Conservation (phyloP, 2,888 invertebrate genomes). For the Spialia ferax region DNA sequence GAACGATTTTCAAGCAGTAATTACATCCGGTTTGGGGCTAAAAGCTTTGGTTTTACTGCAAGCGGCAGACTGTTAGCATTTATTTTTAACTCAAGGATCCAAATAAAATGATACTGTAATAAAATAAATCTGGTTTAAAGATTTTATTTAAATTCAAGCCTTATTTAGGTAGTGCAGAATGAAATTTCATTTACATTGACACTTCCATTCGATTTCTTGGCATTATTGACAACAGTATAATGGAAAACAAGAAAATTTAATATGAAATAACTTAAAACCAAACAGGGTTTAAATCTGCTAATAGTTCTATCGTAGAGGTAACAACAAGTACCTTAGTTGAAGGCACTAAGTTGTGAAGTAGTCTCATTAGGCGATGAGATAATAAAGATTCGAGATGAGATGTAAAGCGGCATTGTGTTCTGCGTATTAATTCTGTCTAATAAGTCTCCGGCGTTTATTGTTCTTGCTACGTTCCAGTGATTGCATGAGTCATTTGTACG, state of each 20-base stretch:
- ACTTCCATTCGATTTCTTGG: too few relatives aligned
- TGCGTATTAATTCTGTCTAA: conserved; percentile 47
- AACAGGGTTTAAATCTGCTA: too few relatives aligned
- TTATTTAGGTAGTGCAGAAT: too few relatives aligned
- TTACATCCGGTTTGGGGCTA: conserved; percentile 49
- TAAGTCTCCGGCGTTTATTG: conserved; percentile 32
- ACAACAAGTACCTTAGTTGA: conserved; percentile 10
- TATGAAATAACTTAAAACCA: too few relatives aligned
- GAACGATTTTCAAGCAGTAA: conserved; percentile 49
- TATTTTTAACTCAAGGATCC: background rate
- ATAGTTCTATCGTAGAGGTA: background rate
- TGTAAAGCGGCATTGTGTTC: conserved; percentile 37
- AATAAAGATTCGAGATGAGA: conserved; percentile 45
- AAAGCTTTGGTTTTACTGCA: background rate
- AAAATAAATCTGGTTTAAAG: too few relatives aligned
- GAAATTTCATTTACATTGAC: too few relatives aligned
- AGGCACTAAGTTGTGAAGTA: conserved; percentile 46
- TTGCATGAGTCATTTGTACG: conserved; percentile 13
- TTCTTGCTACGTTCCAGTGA: conserved; percentile 14
- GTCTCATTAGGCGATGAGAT: conserved; percentile 49
- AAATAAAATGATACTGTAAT: background rate
- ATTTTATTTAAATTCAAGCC: too few relatives aligned
- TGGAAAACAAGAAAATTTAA: too few relatives aligned
- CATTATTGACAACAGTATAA: too few relatives aligned
- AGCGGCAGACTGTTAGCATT: background rate